phyloP scores from a whole-genome alignment of 2,113 vertebrate species.

The Phyllostomus discolor region DNA sequence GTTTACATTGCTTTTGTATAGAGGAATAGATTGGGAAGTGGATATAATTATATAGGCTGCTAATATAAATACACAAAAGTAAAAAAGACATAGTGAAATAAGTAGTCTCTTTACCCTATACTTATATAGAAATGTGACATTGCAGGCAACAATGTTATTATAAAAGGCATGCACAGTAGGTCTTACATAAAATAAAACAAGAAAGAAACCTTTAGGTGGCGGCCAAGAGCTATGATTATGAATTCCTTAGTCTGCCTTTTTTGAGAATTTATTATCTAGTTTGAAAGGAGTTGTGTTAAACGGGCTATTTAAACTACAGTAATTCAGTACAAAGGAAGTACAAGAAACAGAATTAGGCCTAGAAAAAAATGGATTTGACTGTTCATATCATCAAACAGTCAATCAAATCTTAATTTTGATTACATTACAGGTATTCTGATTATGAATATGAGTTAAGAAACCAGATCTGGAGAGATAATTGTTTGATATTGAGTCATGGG shows the following conservation, averaged over 20 bases:
- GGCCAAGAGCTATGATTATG: slow-evolving; percentile 81
- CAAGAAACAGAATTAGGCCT: neutral
- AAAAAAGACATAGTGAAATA: neutral
- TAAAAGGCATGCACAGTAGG: slow-evolving; percentile 53
- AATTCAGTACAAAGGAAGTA: slow-evolving; percentile 31
- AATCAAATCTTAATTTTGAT: slow-evolving; percentile 37
- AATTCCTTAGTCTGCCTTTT: slow-evolving; percentile 63
- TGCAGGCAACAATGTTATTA: slow-evolving; percentile 1
- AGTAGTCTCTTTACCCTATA: neutral
- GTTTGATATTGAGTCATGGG: neutral
- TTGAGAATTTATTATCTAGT: slow-evolving; percentile 57
- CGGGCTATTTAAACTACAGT: neutral
- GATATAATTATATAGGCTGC: neutral
- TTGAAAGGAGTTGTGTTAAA: slow-evolving; percentile 49
- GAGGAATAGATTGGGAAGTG: neutral
- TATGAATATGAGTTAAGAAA: slow-evolving; percentile 12
- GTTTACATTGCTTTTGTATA: slow-evolving; percentile 9
- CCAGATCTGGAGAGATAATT: neutral
- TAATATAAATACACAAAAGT: neutral
- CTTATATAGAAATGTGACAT: neutral
- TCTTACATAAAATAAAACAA: slow-evolving; percentile 53
- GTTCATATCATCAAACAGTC: neutral
- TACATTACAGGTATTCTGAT: neutral
- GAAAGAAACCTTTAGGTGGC: slow-evolving; percentile 84
- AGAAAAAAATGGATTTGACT: slow-evolving; percentile 2